Conservation (phyloP, 1,140 invertebrate species). For the Aphidius gifuensis region DNA sequence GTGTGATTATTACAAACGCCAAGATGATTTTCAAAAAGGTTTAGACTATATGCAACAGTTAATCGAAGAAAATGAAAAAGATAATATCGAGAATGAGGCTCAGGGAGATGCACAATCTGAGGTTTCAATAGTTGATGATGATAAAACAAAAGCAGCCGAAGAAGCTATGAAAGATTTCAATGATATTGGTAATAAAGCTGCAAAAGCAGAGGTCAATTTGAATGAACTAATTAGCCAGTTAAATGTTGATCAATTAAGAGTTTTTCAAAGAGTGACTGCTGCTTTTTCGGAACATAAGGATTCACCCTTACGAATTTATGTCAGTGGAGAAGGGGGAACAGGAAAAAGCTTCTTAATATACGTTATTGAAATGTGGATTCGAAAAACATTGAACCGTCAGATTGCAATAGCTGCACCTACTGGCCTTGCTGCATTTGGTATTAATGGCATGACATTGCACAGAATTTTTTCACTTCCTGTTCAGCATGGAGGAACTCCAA, state of each 20-base stretch:
- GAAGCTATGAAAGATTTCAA: slow-evolving; percentile 34
- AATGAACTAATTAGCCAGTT: slow-evolving; percentile 26
- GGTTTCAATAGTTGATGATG: no score
- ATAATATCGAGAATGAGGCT: slow-evolving; percentile 18
- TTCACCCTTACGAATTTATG: slow-evolving; percentile 18
- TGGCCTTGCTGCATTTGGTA: slow-evolving; percentile 33
- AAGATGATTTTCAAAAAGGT: slow-evolving; percentile 26
- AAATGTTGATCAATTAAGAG: slow-evolving; percentile 29
- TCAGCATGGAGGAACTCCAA: slow-evolving; percentile 28
- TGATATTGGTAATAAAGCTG: slow-evolving; percentile 15
- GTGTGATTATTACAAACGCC: slow-evolving; percentile 32
- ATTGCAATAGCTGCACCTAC: slow-evolving; percentile 31
- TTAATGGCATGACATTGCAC: slow-evolving; percentile 33
- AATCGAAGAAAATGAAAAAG: slow-evolving; percentile 25
- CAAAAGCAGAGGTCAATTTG: slow-evolving; percentile 18
- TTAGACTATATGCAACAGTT: slow-evolving; percentile 26
- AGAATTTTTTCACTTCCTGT: slow-evolving; percentile 34
- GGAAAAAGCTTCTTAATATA: slow-evolving; percentile 31
- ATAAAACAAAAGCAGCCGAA: slow-evolving; percentile 27
- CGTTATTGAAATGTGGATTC: slow-evolving; percentile 25
- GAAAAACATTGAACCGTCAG: slow-evolving; percentile 24
- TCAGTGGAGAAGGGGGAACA: slow-evolving; percentile 30
- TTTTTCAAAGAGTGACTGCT: slow-evolving; percentile 21
- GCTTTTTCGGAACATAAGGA: slow-evolving; percentile 4
- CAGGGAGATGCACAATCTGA: slow-evolving; percentile 7